Conservation (phyloP, 2,888 invertebrate genomes). For the Diloba caeruleocephala region DNA sequence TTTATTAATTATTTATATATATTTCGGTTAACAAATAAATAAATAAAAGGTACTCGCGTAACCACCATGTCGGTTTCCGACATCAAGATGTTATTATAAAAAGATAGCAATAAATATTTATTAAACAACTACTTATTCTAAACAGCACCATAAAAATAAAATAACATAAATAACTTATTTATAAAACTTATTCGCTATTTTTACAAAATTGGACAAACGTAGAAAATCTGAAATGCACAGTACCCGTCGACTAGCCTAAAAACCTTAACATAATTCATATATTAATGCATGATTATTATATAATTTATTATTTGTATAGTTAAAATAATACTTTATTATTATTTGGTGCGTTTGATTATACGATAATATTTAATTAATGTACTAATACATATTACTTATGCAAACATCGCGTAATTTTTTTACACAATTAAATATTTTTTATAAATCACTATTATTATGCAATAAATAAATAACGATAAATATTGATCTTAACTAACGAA, state of each 20-base stretch:
- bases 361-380: constrained; percentile 57
- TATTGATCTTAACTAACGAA: constrained; percentile 38
- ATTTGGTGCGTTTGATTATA: constrained; percentile 72
- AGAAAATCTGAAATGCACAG: constrained; percentile 80
- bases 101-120: constrained; percentile 55
- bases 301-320: constrained; percentile 56
- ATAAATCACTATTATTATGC: constrained; percentile 45
- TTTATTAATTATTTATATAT: too few species aligned
- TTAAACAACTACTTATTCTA: constrained; percentile 65
- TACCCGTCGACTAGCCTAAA: constrained; percentile 87
- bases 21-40: constrained; percentile 62
- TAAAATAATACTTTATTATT: constrained; percentile 58
- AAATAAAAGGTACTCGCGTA: constrained; percentile 87
- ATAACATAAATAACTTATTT: constrained; percentile 59
- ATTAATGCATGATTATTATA: constrained; percentile 44
- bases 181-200: constrained; percentile 69
- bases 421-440: constrained; percentile 58
- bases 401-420: constrained; percentile 54
- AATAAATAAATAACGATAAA: constrained; percentile 38
- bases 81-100: constrained; percentile 59
- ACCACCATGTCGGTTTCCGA: constrained; percentile 77
- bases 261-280: constrained; percentile 52
- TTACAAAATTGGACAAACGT: constrained; percentile 86
- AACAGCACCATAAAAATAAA: constrained; percentile 74
- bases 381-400: constrained; percentile 52